phyloP scores from a whole-genome alignment of 2,113 vertebrate species.

The Fregata magnificens region DNA sequence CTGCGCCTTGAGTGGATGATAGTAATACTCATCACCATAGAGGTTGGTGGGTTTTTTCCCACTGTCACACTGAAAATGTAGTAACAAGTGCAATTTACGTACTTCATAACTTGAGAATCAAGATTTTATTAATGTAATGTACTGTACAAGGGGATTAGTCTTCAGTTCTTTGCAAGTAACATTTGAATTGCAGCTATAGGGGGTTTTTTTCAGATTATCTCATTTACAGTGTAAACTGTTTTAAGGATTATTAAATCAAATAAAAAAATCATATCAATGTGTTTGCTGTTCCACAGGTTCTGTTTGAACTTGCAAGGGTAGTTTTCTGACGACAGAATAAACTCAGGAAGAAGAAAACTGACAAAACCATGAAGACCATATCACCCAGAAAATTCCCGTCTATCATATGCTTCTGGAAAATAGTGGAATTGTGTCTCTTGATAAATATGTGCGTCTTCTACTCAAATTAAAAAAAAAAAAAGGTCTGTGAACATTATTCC shows the following conservation, averaged over 20 bases:
- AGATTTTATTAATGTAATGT: not conserved
- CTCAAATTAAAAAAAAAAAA: not conserved
- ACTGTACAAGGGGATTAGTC: not conserved
- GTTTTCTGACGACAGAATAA: constrained; percentile 76
- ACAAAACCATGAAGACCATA: not conserved
- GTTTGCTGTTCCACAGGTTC: constrained; percentile 75
- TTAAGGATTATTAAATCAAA: not conserved
- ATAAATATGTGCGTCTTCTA: not conserved
- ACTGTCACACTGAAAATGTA: not conserved
- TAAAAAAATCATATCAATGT: not conserved
- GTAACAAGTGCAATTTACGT: not conserved
- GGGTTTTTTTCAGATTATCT: not conserved
- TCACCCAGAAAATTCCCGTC: not conserved
- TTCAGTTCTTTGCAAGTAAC: not conserved
- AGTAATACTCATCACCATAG: constrained; percentile 94
- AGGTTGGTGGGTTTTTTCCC: constrained; percentile 73
- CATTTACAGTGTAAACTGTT: not conserved
- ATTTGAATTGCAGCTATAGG: not conserved
- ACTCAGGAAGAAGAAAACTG: not conserved
- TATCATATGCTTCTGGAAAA: not conserved
- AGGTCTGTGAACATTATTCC: not conserved
- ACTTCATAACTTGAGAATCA: not conserved
- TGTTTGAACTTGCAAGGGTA: constrained; percentile 90
- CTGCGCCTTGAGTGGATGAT: constrained; percentile 98
- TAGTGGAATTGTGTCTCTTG: not conserved